Evolutionary conservation across 2,888 invertebrate genomes (phyloP), one percentile per base, ranked within the genome.

Genomic region (Dicyrtoma fusca): DNA sequence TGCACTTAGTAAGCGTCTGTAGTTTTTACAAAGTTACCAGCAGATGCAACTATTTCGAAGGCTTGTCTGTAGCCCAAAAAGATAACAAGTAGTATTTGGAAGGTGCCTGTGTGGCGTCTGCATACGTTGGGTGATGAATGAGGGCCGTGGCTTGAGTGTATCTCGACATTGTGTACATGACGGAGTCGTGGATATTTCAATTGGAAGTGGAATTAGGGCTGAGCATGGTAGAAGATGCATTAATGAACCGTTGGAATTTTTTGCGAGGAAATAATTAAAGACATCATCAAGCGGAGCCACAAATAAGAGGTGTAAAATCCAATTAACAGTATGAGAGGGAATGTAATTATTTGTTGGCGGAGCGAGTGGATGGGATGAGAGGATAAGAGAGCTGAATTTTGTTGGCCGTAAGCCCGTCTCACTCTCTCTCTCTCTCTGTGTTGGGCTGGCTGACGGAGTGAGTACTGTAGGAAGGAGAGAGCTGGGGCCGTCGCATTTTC

Each of bases 301-400:
- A 75, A 73, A 75, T 73, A 74, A 72, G 74, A 75, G 76, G 76
- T 76, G 74, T 72, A 71, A 72, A 74, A 76, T 76, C 76, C 76
- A 76, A 76, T 76, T 76, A 76, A 74, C 74, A 76, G 72, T 57
- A 69, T 70, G 68, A 72, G 73, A 71, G 74, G 61, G 69, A 72
- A 76, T 74, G 72, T 76, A 76, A 76, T 76, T 74, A 76, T 76
- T 76, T 74, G 75, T 68, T 74, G 72, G 70, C 65, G 70, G 55
- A 63, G 69, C 49, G 69, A 71, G 47, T 72, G 59, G 53, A 65
- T 63, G 61, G 49, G 49, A 66, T 61, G 55, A n/a, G 64, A 63
- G 45, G 73, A 69, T 55, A 68, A 62, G 47, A 62, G 69, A 62
- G 62, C 55, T 73, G 73, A 61, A 61, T 71, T 74, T 66, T 70